These are phyloP conservation scores for Synanthedon formicaeformis DNA, from an alignment of 2,888 invertebrate species.

Conservation along the genomic window DNA sequence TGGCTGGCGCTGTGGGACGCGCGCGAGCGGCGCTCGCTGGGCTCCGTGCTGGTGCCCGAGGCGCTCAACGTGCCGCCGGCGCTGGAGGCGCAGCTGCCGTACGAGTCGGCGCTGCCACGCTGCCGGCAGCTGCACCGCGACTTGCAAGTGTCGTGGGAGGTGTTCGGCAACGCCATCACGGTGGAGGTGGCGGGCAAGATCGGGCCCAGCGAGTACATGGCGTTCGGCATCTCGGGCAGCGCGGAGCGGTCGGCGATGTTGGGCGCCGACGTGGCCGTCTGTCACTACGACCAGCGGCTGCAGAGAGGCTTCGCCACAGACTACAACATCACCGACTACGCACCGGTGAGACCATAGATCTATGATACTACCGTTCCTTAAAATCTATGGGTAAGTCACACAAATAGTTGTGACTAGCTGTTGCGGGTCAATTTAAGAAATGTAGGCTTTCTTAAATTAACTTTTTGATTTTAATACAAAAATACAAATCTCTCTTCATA, in stretches of 20 bases:
- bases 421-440: too few relatives aligned
- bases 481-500: too few relatives aligned
- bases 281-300: slow-evolving; percentile 74
- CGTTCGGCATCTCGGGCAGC: slow-evolving; percentile 89
- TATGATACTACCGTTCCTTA: too few relatives aligned
- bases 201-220: slow-evolving; percentile 83
- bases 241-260: slow-evolving; percentile 80
- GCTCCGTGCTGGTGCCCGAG: slow-evolving; percentile 77
- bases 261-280: slow-evolving; percentile 86
- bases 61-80: slow-evolving; percentile 87
- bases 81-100: slow-evolving; percentile 39
- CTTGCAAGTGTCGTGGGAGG: slow-evolving; percentile 89
- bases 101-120: slow-evolving; percentile 76
- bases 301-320: slow-evolving; percentile 80
- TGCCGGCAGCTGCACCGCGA: slow-evolving; percentile 88
- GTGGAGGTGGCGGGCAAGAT: slow-evolving; percentile 83
- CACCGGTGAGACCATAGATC: too few relatives aligned
- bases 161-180: slow-evolving; percentile 89
- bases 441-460: too few relatives aligned
- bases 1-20: slow-evolving; percentile 88
- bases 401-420: too few relatives aligned
- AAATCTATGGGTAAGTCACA: too few relatives aligned
- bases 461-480: too few relatives aligned
- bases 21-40: slow-evolving; percentile 40
- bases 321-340: slow-evolving; percentile 86